These are phyloP conservation scores for Callorhinus ursinus DNA, from an alignment of 2,113 vertebrate genomes.

Conservation along the genomic window DNA sequence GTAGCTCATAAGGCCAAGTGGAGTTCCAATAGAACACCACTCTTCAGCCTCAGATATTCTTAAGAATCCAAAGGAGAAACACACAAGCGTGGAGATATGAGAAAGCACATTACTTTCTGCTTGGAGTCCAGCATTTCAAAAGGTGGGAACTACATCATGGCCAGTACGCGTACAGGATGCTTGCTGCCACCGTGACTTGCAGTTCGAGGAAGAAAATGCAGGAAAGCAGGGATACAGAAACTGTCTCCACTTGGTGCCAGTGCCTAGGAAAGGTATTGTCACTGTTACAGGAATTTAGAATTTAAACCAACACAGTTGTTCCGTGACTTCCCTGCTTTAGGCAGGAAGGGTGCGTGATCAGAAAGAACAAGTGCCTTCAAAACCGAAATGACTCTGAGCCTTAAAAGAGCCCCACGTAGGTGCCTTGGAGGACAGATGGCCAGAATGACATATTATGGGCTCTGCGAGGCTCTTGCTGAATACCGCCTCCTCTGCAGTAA, in stretches of 20 bases:
- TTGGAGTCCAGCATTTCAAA: neutral
- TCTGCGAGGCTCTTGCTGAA: constrained; percentile 28
- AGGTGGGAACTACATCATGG: neutral
- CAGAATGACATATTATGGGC: neutral
- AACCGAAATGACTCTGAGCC: neutral
- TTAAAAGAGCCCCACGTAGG: neutral
- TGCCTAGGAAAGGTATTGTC: constrained; percentile 48
- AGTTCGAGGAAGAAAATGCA: neutral
- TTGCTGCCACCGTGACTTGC: neutral
- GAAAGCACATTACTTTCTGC: neutral
- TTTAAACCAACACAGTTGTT: constrained; percentile 49
- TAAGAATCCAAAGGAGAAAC: neutral
- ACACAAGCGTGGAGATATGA: neutral
- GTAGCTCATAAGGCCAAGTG: neutral
- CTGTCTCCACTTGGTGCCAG: neutral
- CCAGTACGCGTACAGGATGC: neutral
- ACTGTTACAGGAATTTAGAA: neutral
- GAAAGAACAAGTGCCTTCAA: constrained; percentile 59
- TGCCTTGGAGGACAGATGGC: constrained; percentile 21
- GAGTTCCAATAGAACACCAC: neutral
- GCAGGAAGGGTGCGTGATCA: constrained; percentile 48
- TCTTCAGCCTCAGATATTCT: neutral
- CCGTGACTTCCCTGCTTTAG: constrained; percentile 35
- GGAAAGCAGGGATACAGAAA: neutral
- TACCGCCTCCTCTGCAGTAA: neutral